These are phyloP conservation scores for Lycia hirtaria DNA, from an alignment of 2,888 invertebrate species.

Conservation along the genomic window DNA sequence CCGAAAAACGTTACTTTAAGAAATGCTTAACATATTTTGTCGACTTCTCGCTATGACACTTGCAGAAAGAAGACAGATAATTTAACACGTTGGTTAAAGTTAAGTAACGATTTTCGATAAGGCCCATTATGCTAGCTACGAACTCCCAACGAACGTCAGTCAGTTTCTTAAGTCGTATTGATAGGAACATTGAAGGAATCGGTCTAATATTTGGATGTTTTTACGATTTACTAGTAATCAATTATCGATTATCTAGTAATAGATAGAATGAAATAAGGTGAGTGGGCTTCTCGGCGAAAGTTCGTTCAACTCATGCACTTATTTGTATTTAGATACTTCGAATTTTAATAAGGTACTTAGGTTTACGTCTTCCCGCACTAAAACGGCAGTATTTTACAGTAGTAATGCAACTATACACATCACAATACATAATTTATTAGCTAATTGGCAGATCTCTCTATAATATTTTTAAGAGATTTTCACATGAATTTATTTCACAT, in stretches of 20 bases:
- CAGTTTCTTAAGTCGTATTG: too few relatives aligned
- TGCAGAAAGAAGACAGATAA: too few relatives aligned
- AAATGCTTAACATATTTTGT: too few relatives aligned
- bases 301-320: conserved; percentile 17
- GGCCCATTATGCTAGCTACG: too few relatives aligned
- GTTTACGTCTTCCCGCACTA: conserved; percentile 46
- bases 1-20: too few relatives aligned
- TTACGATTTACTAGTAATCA: not conserved
- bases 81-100: too few relatives aligned
- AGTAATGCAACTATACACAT: conserved; percentile 2
- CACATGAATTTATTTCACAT: conserved; percentile 6
- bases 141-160: too few relatives aligned
- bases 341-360: conserved; percentile 31
- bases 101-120: too few relatives aligned
- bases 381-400: conserved; percentile 13
- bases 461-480: not conserved
- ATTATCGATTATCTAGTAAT: not conserved
- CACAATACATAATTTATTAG: conserved; percentile 8
- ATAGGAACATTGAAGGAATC: not conserved
- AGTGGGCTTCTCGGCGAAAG: conserved; percentile 4
- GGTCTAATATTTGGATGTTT: not conserved
- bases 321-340: conserved; percentile 26
- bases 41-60: too few relatives aligned
- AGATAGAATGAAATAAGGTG: not conserved
- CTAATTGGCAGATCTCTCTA: conserved; percentile 7